Conservation (phyloP, 2,113 vertebrate genomes). For the Meles meles region DNA sequence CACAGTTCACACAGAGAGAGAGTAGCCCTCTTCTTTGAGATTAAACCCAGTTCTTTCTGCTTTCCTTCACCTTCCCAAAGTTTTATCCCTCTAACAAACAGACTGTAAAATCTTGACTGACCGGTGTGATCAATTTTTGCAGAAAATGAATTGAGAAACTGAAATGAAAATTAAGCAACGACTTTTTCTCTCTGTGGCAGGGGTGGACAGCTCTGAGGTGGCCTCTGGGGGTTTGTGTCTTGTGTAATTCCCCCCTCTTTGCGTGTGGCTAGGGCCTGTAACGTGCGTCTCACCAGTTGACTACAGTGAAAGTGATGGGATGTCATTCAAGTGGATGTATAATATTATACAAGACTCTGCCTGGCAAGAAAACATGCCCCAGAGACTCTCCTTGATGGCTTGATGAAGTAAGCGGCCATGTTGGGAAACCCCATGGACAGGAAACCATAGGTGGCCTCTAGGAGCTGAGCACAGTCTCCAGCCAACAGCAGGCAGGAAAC, state of each 20-base stretch:
- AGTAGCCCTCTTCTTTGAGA: not conserved
- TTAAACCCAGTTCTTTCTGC: not conserved
- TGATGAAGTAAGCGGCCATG: not conserved
- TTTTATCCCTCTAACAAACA: constrained; percentile 26
- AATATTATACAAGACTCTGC: not conserved
- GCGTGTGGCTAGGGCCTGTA: not conserved
- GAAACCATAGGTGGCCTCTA: not conserved
- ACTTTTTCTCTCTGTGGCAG: constrained; percentile 3
- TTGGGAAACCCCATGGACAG: not conserved
- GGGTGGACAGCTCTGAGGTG: not conserved
- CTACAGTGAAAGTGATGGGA: not conserved
- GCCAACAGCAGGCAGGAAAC: not conserved
- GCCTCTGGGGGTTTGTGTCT: not conserved
- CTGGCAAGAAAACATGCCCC: not conserved
- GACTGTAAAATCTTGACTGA: not conserved
- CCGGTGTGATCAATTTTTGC: not conserved
- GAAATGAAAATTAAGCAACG: not conserved
- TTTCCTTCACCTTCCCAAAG: not conserved
- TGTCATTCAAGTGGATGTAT: not conserved
- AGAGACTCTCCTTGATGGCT: not conserved
- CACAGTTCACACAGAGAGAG: not conserved
- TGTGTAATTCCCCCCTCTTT: not conserved
- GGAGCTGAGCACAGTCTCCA: not conserved
- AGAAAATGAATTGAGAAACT: not conserved
- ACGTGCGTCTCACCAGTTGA: not conserved